Conservation (phyloP, 2,113 vertebrate species). For the Bagarius yarrelli region DNA sequence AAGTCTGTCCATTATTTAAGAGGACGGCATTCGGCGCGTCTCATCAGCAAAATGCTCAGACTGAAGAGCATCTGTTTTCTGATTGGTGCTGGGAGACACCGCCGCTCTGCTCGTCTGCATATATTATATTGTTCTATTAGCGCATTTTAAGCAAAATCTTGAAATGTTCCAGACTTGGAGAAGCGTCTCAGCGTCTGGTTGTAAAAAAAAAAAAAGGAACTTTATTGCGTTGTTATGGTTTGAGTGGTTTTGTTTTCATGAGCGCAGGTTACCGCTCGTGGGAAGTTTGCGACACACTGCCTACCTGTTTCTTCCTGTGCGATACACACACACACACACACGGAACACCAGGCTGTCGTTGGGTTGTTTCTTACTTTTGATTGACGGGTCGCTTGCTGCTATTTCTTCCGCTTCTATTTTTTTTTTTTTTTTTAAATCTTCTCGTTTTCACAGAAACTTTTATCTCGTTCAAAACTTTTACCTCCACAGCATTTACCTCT, state of each 20-base stretch:
- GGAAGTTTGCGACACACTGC: slow-evolving; percentile 96
- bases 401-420: slow-evolving; percentile 32
- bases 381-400: slow-evolving; percentile 86
- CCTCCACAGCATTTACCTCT: background rate
- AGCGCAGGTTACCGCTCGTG: slow-evolving; percentile 94
- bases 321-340: slow-evolving; percentile 88
- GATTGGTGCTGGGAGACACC: slow-evolving; percentile 79
- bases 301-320: slow-evolving; percentile 99
- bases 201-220: slow-evolving; percentile 17
- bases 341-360: slow-evolving; percentile 92
- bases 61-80: slow-evolving; percentile 74
- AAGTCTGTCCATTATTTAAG: slow-evolving; percentile 13
- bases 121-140: slow-evolving; percentile 55
- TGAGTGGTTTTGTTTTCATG: slow-evolving; percentile 94
- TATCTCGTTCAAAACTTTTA: too few relatives aligned
- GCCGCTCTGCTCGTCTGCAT: slow-evolving; percentile 54
- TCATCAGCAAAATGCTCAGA: slow-evolving; percentile 79
- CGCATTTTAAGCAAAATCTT: slow-evolving; percentile 68
- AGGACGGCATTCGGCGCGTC: slow-evolving; percentile 46
- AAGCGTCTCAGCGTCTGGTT: slow-evolving; percentile 69
- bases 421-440: background rate
- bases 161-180: slow-evolving; percentile 80
- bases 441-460: background rate
- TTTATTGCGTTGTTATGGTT: slow-evolving; percentile 54
- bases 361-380: slow-evolving; percentile 99